A percentile compares a stretch with the other conserved stretches of the same genome.
These are phyloP conservation scores for Arge pagana DNA, from an alignment of 2,888 invertebrate genomes.

Conservation along the genomic window DNA sequence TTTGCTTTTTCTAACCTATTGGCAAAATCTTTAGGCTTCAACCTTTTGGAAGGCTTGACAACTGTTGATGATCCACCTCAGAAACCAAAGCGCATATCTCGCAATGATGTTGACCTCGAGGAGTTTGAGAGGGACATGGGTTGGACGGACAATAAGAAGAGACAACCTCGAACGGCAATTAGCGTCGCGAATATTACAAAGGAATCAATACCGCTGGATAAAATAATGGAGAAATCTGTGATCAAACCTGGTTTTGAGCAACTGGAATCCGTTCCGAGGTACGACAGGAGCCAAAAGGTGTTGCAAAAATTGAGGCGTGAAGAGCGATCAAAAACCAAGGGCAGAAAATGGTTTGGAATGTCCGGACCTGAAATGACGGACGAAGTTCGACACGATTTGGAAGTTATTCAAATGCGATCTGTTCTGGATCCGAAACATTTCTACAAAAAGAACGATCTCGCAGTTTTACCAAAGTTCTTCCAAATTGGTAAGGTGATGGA, in stretches of 20 bases:
- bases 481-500: slow-evolving; percentile 83
- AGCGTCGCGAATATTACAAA: slow-evolving; percentile 58
- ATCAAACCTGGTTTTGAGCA: slow-evolving; percentile 71
- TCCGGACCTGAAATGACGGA: slow-evolving; percentile 88
- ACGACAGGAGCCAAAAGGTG: slow-evolving; percentile 64
- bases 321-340: slow-evolving; percentile 80
- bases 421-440: slow-evolving; percentile 91
- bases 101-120: slow-evolving; percentile 46
- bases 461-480: slow-evolving; percentile 90
- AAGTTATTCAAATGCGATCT: slow-evolving; percentile 90
- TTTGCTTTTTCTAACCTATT: not conserved
- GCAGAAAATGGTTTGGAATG: slow-evolving; percentile 87
- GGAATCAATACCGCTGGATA: slow-evolving; percentile 57
- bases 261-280: slow-evolving; percentile 65
- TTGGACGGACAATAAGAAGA: slow-evolving; percentile 43
- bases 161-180: slow-evolving; percentile 38
- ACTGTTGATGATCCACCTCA: slow-evolving; percentile 1
- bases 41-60: slow-evolving; percentile 23
- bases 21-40: slow-evolving; percentile 34
- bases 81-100: slow-evolving; percentile 19
- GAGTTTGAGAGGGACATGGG: slow-evolving; percentile 56
- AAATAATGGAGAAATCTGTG: slow-evolving; percentile 67
- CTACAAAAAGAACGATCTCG: slow-evolving; percentile 90
- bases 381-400: slow-evolving; percentile 84
- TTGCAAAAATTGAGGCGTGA: slow-evolving; percentile 66